Percentiles rank a stretch among this genome's conserved stretches.
phyloP scores from a whole-genome alignment of 1,140 invertebrate species.

The Drosophila truncata region DNA sequence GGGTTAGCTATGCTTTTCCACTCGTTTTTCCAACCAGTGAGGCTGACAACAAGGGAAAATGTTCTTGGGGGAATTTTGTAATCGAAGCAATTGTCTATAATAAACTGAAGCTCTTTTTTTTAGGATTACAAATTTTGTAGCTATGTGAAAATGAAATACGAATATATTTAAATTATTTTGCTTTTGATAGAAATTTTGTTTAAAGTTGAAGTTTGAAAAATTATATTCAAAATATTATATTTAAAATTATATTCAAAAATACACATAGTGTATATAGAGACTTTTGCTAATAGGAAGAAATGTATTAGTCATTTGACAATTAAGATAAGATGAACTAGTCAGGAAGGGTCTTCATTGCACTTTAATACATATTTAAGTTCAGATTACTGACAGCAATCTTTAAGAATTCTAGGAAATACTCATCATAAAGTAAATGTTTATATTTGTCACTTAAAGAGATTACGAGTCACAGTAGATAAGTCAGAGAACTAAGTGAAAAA shows the following conservation, averaged over 20 bases:
- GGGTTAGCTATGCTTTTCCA: constrained; percentile 1
- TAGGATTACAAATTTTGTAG: not conserved
- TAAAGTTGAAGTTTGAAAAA: too few species aligned
- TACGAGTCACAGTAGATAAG: too few species aligned
- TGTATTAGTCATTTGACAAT: too few species aligned
- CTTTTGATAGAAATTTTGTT: too few species aligned
- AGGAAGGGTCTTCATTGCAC: not conserved
- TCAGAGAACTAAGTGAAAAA: too few species aligned
- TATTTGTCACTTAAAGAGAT: not conserved
- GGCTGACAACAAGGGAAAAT: constrained; percentile 5
- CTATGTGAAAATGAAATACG: not conserved
- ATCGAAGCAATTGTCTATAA: constrained; percentile 18
- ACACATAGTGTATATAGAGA: too few species aligned
- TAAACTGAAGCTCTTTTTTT: constrained; percentile 3
- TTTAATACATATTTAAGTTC: too few species aligned
- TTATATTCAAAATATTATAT: too few species aligned
- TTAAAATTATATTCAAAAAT: too few species aligned
- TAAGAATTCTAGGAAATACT: not conserved
- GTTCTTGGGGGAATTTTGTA: constrained; percentile 1
- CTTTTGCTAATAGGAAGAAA: too few species aligned
- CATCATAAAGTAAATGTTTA: not conserved
- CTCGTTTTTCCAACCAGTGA: constrained; percentile 3
- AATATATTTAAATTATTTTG: not conserved
- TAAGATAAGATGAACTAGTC: not conserved
- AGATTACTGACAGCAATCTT: too few species aligned